Evolutionary conservation across 2,888 invertebrate species (phyloP).

Genomic region (Hipparchia sbordonii): DNA sequence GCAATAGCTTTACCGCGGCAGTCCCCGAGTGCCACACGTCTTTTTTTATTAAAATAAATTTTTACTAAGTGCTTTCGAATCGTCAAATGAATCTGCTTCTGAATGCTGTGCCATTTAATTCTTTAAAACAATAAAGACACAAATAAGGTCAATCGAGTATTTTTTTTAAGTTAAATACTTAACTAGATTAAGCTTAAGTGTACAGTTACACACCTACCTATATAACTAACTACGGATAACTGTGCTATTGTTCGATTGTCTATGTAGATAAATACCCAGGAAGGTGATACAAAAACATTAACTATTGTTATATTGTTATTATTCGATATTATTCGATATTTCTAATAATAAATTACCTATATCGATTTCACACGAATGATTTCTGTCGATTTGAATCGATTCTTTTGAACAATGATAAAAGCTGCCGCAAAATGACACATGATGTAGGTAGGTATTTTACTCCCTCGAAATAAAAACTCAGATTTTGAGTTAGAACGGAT

Average conservation of each 20-base stretch:
- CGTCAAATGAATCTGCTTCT: too few species aligned
- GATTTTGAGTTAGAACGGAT: background rate
- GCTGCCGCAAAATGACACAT: background rate
- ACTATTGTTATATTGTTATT: background rate
- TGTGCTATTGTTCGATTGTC: constrained; percentile 11
- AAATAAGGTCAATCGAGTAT: too few species aligned
- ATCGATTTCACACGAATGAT: constrained; percentile 3
- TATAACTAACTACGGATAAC: background rate
- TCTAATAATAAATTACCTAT: background rate
- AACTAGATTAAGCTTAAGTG: too few species aligned
- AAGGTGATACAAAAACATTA: background rate
- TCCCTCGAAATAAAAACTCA: background rate
- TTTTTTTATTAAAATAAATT: too few species aligned
- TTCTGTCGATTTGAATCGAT: background rate
- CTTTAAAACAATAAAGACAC: too few species aligned
- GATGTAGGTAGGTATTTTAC: background rate
- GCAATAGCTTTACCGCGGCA: too few species aligned
- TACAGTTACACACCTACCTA: background rate
- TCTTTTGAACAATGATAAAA: background rate
- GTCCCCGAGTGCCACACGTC: too few species aligned
- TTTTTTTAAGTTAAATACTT: too few species aligned
- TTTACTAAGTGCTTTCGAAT: too few species aligned
- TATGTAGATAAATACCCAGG: background rate
- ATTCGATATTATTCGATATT: too few species aligned
- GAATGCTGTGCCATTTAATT: too few species aligned